These are phyloP conservation scores for Xyliphius kryptos DNA, from an alignment of 2,113 vertebrate species.

Conservation along the genomic window DNA sequence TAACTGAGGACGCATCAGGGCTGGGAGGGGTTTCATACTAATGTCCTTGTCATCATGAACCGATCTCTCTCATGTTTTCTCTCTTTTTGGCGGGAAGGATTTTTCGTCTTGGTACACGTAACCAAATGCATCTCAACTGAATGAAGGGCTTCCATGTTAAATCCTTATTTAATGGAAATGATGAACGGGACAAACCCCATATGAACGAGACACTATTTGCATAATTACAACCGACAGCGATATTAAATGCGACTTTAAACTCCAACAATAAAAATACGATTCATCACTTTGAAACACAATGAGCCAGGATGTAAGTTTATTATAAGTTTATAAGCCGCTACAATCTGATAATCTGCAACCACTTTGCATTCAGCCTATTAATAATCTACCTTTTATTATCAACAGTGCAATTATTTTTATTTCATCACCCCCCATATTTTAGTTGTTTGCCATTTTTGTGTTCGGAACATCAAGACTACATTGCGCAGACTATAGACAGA, in stretches of 20 bases:
- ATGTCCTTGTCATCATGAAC: neutral
- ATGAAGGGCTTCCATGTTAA: conserved; percentile 61
- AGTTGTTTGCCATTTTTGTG: too few species aligned
- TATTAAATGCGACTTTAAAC: too few species aligned
- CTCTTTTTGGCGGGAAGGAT: neutral
- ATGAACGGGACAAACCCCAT: too few species aligned
- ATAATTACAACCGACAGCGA: neutral
- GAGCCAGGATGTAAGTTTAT: conserved; percentile 15
- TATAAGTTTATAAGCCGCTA: neutral
- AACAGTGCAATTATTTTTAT: conserved; percentile 59
- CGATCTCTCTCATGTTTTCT: neutral
- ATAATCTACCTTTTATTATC: conserved; percentile 57
- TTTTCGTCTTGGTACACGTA: neutral
- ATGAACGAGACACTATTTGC: neutral
- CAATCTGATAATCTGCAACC: conserved; percentile 7
- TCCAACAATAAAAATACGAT: too few species aligned
- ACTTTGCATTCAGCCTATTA: conserved; percentile 15
- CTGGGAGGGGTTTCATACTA: neutral
- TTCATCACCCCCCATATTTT: conserved; percentile 32
- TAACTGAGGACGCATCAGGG: neutral
- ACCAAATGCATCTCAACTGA: neutral
- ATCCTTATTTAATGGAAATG: conserved; percentile 54
- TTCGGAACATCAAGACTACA: conserved; percentile 59
- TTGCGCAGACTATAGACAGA: conserved; percentile 63
- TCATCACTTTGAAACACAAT: conserved; percentile 4